Evolutionary conservation across 2,113 vertebrate species (phyloP).

Genomic region (Oreocharis arfaki): DNA sequence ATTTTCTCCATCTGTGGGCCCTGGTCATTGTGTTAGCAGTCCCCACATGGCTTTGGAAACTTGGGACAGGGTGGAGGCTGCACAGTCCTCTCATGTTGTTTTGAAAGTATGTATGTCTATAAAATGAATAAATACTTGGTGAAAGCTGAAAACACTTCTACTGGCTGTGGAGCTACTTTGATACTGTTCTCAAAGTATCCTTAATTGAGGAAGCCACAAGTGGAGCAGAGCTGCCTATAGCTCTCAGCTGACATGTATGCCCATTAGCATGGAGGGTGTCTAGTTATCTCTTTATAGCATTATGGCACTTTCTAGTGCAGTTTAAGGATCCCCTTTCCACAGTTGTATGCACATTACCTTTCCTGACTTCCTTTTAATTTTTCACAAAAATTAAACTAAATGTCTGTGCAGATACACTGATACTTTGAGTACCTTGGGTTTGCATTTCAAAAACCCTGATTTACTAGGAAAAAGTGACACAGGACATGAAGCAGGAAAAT

Average conservation of each 20-base stretch:
- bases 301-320: not conserved
- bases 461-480: not conserved
- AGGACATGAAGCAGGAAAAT: not conserved
- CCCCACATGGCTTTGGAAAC: not conserved
- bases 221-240: not conserved
- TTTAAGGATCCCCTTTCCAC: not conserved
- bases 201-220: not conserved
- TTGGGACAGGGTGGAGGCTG: not conserved
- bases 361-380: not conserved
- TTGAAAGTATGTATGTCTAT: not conserved
- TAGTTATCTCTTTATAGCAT: not conserved
- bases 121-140: not conserved
- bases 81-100: not conserved
- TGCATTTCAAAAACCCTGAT: not conserved
- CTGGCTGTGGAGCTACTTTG: not conserved
- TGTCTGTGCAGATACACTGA: not conserved
- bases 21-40: not conserved
- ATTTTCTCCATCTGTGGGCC: not conserved
- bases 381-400: not conserved
- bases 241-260: not conserved
- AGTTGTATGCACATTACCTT: not conserved
- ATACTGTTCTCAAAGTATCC: not conserved
- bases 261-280: not conserved
- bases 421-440: not conserved
- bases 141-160: not conserved